Base-by-base conservation (phyloP, 2,888 invertebrate genomes). In the Euproctis similis region DNA sequence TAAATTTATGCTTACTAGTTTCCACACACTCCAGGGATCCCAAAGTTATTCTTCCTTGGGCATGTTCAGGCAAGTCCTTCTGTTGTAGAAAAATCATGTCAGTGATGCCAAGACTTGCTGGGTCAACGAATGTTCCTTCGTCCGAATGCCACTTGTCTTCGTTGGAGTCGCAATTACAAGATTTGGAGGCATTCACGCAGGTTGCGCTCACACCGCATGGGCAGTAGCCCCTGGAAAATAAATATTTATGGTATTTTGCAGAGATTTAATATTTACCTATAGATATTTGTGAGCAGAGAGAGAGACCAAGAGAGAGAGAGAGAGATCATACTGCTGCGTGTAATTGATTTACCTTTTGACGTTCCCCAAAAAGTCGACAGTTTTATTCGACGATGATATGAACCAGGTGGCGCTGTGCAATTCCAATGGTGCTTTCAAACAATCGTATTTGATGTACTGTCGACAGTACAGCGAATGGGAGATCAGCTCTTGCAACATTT, bases 11-110 rank as follows among this genome's bases (percentile, higher is more conserved):
- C 91, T 87, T 81, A 96, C 96, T 95, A 33, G 96, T 96, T 86
- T 96, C 96, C 30, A 96, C 95, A 76, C 97, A 97, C 73, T 95
- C 94, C 46, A 97, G 78, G 1, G 96, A 94, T 2, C 96, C 96
- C 28, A 97, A 76, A 1, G 96, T 96, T 25, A 97, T 93, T 47
- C 95, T 86, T 1, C 94, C 95, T 48, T 92, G 90, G 1, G 95
- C 93, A 61, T 95, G 93, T 43, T 91, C 90, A 28, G 92, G 90
- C 40, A 95, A 75, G 62, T 93, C 91, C 48, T 91, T 90, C 59
- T 95, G 95, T 58, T 96, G 95, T 26, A 95, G 77, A 62, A 97
- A 95, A 46, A 93, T 92, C 92, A 97, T 94, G 63, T 94, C 92
- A 3, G 92, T 96, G 31, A 97, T 92, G 10, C 96, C 96, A 42